Conservation (phyloP, 2,797 vertebrate species). For the Sebastiscus albofasciatus region DNA sequence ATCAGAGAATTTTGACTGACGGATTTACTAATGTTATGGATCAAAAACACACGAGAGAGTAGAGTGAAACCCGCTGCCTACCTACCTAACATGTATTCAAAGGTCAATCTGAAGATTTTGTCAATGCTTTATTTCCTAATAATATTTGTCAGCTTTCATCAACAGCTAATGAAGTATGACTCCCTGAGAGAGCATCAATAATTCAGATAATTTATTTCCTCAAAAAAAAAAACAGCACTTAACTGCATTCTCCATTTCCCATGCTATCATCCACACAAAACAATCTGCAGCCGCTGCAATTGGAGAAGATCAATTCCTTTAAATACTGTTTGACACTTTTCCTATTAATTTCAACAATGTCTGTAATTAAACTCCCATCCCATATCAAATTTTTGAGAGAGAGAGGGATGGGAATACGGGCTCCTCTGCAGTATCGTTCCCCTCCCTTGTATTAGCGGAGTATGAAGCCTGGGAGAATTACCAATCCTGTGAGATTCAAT, state of each 20-base stretch:
- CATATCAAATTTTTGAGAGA: slow-evolving; percentile 57
- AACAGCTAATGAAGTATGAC: slow-evolving; percentile 21
- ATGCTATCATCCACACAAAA: slow-evolving; percentile 27
- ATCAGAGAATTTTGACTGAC: not conserved
- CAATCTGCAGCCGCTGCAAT: slow-evolving; percentile 42
- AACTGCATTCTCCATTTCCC: slow-evolving; percentile 14
- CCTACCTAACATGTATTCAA: not conserved
- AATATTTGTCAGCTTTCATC: slow-evolving; percentile 21
- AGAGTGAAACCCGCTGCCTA: not conserved
- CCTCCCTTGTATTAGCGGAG: slow-evolving; percentile 70
- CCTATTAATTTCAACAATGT: slow-evolving; percentile 77
- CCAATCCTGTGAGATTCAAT: slow-evolving; percentile 80
- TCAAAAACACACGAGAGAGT: not conserved
- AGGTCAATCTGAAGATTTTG: not conserved
- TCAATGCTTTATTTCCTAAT: not conserved
- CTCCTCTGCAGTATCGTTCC: slow-evolving; percentile 70
- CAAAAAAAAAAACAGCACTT: not conserved
- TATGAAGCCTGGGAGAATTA: slow-evolving; percentile 77
- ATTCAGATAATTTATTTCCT: slow-evolving; percentile 13
- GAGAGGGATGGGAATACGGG: slow-evolving; percentile 67
- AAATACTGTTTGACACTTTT: slow-evolving; percentile 71
- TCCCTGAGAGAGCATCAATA: slow-evolving; percentile 22
- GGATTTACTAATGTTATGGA: not conserved
- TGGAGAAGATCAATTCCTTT: slow-evolving; percentile 58
- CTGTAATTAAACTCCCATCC: slow-evolving; percentile 79